Base-by-base conservation (phyloP, 2,888 invertebrate species). In the Athripsodes cinereus region DNA sequence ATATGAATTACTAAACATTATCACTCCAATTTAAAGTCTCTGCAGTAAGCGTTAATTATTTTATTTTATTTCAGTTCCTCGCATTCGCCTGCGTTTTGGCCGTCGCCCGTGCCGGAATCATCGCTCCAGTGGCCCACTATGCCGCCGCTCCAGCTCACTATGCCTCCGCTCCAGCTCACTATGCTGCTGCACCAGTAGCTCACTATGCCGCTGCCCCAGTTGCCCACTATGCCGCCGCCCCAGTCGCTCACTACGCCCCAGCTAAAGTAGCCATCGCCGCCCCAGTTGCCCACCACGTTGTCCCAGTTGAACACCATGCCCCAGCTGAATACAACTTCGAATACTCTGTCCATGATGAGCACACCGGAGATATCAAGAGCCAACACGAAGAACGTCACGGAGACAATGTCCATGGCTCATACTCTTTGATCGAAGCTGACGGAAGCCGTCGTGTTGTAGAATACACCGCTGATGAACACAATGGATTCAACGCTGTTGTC, bases 381-480 rank as follows among this genome's bases (percentile, higher is more conserved):
- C 78, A 78, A 69, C 71, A 75, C 65, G 78, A 78, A 64, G 66
- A 70, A 52, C 77, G 78, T 64, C 66, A 68, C 62, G 77, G 77
- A 2, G 75, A 78, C 66, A 68, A 66, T 59, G 75, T 78, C 48
- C 75, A 75, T 51, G 78, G 78, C 60, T 74, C 72, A 22, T 78
- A 78, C 71, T 76, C 78, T 2, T 71, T 78, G n/a, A 69, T 78
- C 40, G 78, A 78, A 60, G 76, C 77, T 60, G 78, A 78, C 52
- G 78, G 78, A 1, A 71, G 73, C 44, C 71, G 69, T 65, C 74
- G 78, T 62, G 72, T 77, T 61, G 78, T 78, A 5, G 75, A 76
- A 59, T 78, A 78, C 71, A 72, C 74, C 66, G 68, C 76, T 19
- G 76, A 77, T 67, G 70, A 71, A 53, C 71, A 67, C 59, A 66